A percentile compares a stretch with the other conserved stretches of the same genome.
Conservation (phyloP, 2,888 invertebrate genomes). For the Plebejus melissa region DNA sequence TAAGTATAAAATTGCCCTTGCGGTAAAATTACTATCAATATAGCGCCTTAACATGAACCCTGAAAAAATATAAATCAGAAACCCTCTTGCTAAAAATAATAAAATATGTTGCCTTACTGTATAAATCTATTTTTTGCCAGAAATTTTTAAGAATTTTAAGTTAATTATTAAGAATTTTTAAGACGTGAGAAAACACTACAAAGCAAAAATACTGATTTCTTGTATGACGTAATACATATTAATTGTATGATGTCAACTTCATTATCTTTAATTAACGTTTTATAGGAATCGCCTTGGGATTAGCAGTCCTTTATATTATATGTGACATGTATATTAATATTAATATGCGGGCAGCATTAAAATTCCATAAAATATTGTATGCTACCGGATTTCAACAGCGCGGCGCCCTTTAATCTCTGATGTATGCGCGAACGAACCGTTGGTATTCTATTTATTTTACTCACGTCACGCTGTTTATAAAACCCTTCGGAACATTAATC, state of each 20-base stretch:
- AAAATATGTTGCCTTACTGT: neutral
- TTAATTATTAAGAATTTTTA: neutral
- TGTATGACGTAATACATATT: slow-evolving; percentile 14
- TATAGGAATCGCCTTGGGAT: slow-evolving; percentile 30
- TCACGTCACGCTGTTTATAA: neutral
- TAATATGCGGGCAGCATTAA: slow-evolving; percentile 1
- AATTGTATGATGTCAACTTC: slow-evolving; percentile 7
- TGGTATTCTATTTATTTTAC: slow-evolving; percentile 12
- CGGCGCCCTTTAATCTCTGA: slow-evolving; percentile 10
- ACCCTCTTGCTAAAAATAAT: neutral
- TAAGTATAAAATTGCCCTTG: no score
- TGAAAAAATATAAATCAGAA: no score
- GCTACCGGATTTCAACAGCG: neutral
- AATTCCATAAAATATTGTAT: neutral
- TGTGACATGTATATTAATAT: neutral
- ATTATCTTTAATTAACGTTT: slow-evolving; percentile 29
- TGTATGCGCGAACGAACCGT: slow-evolving; percentile 4
- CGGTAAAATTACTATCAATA: no score
- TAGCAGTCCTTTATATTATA: slow-evolving; percentile 5
- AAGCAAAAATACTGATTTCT: neutral
- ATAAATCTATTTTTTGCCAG: no score
- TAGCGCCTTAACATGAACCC: no score
- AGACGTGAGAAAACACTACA: neutral
- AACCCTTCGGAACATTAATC: neutral
- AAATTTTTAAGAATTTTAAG: neutral